Conservation (phyloP, 2,797 vertebrate species). For the Pangasius larnaudii region DNA sequence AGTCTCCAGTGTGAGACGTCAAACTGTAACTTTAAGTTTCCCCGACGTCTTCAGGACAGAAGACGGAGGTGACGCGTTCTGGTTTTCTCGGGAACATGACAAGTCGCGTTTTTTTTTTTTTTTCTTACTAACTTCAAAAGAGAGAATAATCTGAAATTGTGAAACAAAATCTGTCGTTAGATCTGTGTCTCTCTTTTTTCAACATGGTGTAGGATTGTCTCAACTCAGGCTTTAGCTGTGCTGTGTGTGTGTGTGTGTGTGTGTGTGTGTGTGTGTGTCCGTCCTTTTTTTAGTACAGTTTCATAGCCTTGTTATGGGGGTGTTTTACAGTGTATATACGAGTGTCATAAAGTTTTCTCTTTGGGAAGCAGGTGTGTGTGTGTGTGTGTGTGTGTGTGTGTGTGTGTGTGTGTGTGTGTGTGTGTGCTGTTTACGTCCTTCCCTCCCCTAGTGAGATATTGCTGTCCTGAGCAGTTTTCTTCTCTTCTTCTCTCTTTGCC, state of each 20-base stretch:
- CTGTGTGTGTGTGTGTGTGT: not conserved
- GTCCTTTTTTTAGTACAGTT: not conserved
- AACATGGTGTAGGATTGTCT: not conserved
- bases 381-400: constrained; percentile 29
- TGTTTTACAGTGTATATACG: constrained; percentile 30
- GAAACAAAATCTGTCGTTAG: not conserved
- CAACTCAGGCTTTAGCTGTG: not conserved
- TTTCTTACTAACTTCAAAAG: not conserved
- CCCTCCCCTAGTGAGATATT: constrained; percentile 2
- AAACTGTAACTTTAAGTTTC: not conserved
- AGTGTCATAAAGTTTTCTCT: constrained; percentile 23
- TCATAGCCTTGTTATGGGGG: constrained; percentile 23
- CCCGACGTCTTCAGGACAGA: too few species aligned
- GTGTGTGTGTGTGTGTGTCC: constrained; percentile 13
- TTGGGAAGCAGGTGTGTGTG: not conserved
- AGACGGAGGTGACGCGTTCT: too few species aligned
- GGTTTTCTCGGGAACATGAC: too few species aligned
- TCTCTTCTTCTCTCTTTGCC: constrained; percentile 43
- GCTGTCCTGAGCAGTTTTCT: constrained; percentile 21
- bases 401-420: constrained; percentile 14
- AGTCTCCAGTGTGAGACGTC: not conserved
- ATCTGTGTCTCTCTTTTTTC: not conserved
- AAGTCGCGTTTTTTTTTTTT: too few species aligned
- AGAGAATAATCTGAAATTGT: not conserved
- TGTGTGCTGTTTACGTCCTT: not conserved